Evolutionary conservation across 2,113 vertebrate species (phyloP).

Genomic region (Pogona vitticeps): DNA sequence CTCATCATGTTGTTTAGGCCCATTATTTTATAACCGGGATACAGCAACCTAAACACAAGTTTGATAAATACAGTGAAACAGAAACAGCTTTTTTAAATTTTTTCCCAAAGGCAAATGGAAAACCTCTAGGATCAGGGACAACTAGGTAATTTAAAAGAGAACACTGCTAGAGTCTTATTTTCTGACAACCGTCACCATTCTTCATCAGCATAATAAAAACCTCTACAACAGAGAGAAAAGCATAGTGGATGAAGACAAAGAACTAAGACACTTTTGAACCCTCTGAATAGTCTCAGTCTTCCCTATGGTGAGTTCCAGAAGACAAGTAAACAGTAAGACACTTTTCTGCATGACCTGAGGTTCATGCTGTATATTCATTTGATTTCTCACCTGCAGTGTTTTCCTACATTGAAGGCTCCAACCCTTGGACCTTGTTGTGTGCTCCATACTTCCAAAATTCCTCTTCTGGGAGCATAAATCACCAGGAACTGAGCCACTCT

Average conservation of each 20-base stretch:
- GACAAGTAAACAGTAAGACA: too few species aligned
- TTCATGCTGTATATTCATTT: too few species aligned
- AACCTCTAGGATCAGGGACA: background rate
- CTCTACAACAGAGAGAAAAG: background rate
- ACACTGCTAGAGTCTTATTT: background rate
- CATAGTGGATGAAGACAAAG: background rate
- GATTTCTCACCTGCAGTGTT: constrained; percentile 88
- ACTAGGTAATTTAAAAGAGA: background rate
- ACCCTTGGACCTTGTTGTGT: constrained; percentile 95
- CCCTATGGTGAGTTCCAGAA: background rate
- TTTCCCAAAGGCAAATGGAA: accelerated
- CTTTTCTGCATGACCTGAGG: background rate
- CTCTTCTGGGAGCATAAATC: constrained; percentile 93
- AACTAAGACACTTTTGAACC: background rate
- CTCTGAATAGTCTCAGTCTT: background rate
- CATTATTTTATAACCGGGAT: constrained; percentile 97
- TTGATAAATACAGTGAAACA: background rate
- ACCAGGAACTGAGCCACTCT: constrained; percentile 92
- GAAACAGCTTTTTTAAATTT: background rate
- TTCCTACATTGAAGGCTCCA: constrained; percentile 96
- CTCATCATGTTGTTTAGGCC: constrained; percentile 97
- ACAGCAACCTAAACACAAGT: constrained; percentile 82
- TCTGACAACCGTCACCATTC: too few species aligned
- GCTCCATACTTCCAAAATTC: constrained; percentile 96
- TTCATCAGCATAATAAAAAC: background rate